Evolutionary conservation across 2,113 vertebrate species (phyloP).

Genomic region (Anoura caudifer): DNA sequence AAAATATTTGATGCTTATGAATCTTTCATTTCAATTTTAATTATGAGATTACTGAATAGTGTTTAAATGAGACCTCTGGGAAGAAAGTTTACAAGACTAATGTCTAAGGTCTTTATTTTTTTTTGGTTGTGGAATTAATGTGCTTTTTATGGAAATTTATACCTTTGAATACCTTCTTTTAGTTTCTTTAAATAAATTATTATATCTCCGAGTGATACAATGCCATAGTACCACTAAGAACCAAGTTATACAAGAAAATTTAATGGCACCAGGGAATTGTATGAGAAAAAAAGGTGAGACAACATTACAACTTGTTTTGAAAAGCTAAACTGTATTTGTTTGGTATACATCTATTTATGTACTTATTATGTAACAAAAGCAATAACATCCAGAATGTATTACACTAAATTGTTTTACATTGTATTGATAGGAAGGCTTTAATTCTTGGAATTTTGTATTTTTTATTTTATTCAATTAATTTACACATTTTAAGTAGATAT

Average conservation of each 20-base stretch:
- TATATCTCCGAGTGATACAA: background rate
- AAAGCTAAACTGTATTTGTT: background rate
- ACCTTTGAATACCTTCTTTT: background rate
- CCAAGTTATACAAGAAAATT: background rate
- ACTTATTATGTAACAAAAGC: background rate
- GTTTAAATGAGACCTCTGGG: background rate
- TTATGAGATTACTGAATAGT: background rate
- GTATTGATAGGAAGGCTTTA: background rate
- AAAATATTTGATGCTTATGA: background rate
- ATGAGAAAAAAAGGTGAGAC: background rate
- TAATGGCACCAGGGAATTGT: background rate
- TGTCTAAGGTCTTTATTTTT: background rate
- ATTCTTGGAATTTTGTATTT: background rate
- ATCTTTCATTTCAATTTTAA: slow-evolving; percentile 17
- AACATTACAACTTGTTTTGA: background rate
- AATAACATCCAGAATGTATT: background rate
- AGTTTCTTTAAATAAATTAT: background rate
- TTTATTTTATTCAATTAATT: background rate
- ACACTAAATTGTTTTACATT: background rate
- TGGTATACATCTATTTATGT: background rate
- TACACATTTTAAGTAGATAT: background rate
- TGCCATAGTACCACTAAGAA: background rate
- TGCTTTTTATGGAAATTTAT: background rate
- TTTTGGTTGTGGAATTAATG: background rate
- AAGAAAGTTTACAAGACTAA: background rate